Base-by-base conservation (phyloP, 2,113 vertebrate species). In the Corvus cornix region DNA sequence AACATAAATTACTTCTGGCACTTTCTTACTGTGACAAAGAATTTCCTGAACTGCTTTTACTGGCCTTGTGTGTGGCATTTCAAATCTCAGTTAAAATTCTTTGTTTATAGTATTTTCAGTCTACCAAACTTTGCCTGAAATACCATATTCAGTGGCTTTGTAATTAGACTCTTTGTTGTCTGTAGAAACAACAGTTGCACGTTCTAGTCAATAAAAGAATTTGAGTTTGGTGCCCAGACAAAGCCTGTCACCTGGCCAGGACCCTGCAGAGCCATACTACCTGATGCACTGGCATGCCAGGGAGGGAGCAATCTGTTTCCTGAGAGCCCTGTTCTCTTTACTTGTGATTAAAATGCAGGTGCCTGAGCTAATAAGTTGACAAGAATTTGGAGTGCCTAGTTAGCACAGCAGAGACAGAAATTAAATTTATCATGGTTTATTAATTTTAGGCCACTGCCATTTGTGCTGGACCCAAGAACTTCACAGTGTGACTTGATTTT, bases 61-160 rank as follows among this genome's bases (percentile, higher is more conserved):
- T 87, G 67, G 7, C 26, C 28, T 66, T 18, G 23, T 74, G 33
- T 41, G 28, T 62, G 39, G 14, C 7, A 33, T 69, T 77, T 76
- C 49, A 73, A 35, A 74, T 91, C 22, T 35, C 37, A 91, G 55
- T 60, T 89, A 48, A 87, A 93, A 52, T 81, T 74, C 41, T 66
- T 19, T n/a, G 11, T 56, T 68, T 31, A 15, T 82, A 58, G 11
- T 51, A 21, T 68, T 93, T 93, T 80, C 37, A 73, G 18, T 48
- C 59, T 73, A 10, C 31, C 27, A 33, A 51, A 5, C 31, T 52
- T 48, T 84, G 31, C 27, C 53, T 84, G n/a, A 76, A 51, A 55
- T 41, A 56, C 21, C 2, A 0, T 35, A 30, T 60, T 91, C 39
- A 77, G 9, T 64, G 41, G 14, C 46, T 89, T 87, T 37, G n/a